Percentiles rank a stretch among this genome's conserved stretches.
phyloP scores from a whole-genome alignment of 2,113 vertebrate genomes.

The Dipodomys spectabilis region DNA sequence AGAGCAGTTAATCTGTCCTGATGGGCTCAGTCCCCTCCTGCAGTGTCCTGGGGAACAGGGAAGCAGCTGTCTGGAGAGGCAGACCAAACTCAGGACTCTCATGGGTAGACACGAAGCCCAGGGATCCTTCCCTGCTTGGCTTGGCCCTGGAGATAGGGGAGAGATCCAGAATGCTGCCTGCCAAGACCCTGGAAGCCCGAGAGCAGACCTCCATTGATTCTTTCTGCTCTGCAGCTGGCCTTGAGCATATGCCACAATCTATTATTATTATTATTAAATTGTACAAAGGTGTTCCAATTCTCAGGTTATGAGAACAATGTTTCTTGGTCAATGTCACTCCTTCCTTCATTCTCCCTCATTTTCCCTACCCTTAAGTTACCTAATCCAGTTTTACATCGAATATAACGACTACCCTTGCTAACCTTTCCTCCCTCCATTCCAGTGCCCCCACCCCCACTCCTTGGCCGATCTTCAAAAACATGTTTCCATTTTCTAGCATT shows the following conservation, averaged over 20 bases:
- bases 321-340: too few relatives aligned
- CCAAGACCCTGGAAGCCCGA: background rate
- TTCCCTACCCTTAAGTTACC: too few relatives aligned
- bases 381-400: too few relatives aligned
- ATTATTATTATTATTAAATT: too few relatives aligned
- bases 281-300: too few relatives aligned
- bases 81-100: background rate
- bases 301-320: too few relatives aligned
- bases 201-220: background rate
- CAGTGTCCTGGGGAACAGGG: background rate
- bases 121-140: background rate
- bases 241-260: background rate
- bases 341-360: too few relatives aligned
- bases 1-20: conserved; percentile 32
- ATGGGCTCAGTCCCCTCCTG: background rate
- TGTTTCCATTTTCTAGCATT: too few relatives aligned
- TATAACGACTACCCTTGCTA: too few relatives aligned
- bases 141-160: background rate
- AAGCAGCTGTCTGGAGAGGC: background rate
- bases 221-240: background rate
- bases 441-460: too few relatives aligned
- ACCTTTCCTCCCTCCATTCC: too few relatives aligned
- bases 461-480: too few relatives aligned
- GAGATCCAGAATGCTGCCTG: background rate
- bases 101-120: background rate